Percentiles rank a stretch among this genome's conserved stretches.
These are phyloP conservation scores for Brachionus paranguensis DNA, from an alignment of 1,140 invertebrate genomes.

Conservation along the genomic window DNA sequence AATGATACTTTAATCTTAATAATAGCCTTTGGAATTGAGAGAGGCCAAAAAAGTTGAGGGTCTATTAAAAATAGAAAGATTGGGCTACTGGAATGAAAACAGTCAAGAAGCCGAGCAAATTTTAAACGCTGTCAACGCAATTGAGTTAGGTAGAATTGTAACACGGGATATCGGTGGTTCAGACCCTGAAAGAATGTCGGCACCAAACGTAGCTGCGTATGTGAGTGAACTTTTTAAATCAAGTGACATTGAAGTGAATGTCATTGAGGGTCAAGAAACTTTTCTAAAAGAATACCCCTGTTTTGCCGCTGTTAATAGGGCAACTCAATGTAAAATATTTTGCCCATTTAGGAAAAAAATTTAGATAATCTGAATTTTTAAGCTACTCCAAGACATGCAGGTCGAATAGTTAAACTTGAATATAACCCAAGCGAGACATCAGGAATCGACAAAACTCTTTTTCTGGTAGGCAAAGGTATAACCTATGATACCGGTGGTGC, in stretches of 20 bases:
- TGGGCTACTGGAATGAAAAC: constrained; percentile 15
- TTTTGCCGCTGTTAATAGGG: constrained; percentile 80
- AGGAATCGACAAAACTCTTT: constrained; percentile 65
- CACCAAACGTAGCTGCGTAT: constrained; percentile 72
- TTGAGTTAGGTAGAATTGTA: constrained; percentile 39
- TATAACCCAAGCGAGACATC: constrained; percentile 57
- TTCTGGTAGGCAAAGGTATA: constrained; percentile 90
- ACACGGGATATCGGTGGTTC: constrained; percentile 74
- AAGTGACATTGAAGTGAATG: constrained; percentile 42
- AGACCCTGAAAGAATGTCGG: constrained; percentile 88
- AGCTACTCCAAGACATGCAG: constrained; percentile 31
- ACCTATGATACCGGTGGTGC: constrained; percentile 68
- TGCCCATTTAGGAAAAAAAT: background rate
- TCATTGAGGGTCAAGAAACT: constrained; percentile 42
- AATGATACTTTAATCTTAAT: background rate
- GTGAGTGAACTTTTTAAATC: constrained; percentile 64
- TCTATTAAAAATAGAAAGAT: background rate
- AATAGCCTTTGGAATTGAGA: constrained; percentile 25
- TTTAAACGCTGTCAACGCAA: background rate
- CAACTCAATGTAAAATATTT: constrained; percentile 60
- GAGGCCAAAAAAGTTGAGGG: background rate
- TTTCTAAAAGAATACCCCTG: constrained; percentile 77
- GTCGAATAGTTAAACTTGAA: constrained; percentile 27
- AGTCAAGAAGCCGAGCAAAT: background rate
- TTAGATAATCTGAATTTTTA: background rate